Conservation (phyloP, 2,113 vertebrate species). For the Albula goreensis region DNA sequence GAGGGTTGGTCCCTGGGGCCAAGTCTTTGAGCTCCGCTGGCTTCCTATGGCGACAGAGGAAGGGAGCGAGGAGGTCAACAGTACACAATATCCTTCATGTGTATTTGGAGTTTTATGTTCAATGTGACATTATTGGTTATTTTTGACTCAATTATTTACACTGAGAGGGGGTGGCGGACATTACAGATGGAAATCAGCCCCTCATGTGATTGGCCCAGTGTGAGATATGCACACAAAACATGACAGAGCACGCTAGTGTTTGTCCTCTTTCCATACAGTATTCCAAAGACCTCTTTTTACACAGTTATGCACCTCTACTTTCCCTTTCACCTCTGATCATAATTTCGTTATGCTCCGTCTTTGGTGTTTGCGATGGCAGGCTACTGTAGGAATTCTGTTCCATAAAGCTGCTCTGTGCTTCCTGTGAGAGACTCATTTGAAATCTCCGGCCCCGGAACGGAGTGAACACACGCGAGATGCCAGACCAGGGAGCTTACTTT, state of each 20-base stretch:
- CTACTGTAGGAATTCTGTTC: no score
- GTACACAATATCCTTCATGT: neutral
- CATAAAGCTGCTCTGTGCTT: no score
- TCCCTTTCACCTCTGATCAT: no score
- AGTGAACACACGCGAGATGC: no score
- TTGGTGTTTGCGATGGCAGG: slow-evolving; percentile 26
- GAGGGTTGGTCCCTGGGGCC: slow-evolving; percentile 90
- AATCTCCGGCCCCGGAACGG: no score
- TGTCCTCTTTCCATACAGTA: no score
- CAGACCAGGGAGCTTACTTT: slow-evolving; percentile 75
- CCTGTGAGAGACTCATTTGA: no score
- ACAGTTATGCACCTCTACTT: slow-evolving; percentile 44
- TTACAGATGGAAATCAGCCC: neutral
- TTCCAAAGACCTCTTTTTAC: no score
- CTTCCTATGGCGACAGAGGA: slow-evolving; percentile 72
- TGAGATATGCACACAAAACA: no score
- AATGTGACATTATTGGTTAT: slow-evolving; percentile 23
- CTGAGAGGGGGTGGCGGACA: slow-evolving; percentile 46
- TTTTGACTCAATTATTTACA: slow-evolving; percentile 36
- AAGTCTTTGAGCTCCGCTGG: slow-evolving; percentile 88
- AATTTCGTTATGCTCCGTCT: no score
- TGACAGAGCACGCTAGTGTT: no score
- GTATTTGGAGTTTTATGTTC: neutral
- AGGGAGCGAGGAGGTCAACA: neutral
- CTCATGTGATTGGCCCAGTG: no score